Conservation (phyloP, 2,888 invertebrate genomes). For the Hermodice carunculata region DNA sequence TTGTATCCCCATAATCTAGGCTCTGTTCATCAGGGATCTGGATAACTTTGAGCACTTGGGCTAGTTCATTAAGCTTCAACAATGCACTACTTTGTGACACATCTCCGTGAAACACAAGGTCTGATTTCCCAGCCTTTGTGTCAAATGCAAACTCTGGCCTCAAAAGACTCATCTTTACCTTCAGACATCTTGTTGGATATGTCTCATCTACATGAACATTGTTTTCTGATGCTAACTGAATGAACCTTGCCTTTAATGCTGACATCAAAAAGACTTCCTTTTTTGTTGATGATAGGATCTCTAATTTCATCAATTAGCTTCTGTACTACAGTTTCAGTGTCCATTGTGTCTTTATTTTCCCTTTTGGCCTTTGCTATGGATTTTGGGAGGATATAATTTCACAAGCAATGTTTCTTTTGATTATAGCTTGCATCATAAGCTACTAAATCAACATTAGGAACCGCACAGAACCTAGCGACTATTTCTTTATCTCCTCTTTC, state of each 20-base stretch:
- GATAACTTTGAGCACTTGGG: too few relatives aligned
- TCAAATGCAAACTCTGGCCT: not conserved
- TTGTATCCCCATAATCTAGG: too few relatives aligned
- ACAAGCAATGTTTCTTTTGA: constrained; percentile 5
- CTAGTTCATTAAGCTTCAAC: too few relatives aligned
- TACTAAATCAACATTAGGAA: constrained; percentile 2
- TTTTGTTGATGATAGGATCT: not conserved
- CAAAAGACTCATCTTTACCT: not conserved
- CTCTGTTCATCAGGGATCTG: too few relatives aligned
- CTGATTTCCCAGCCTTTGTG: not conserved
- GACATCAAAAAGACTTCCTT: not conserved
- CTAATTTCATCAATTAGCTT: constrained; percentile 2
- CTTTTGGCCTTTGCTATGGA: too few relatives aligned
- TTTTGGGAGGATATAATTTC: not conserved
- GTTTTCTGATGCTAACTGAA: not conserved
- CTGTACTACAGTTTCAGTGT: too few relatives aligned
- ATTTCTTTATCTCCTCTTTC: not conserved
- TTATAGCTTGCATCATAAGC: constrained; percentile 2
- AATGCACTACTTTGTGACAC: too few relatives aligned
- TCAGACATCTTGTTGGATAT: not conserved
- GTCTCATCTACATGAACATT: not conserved
- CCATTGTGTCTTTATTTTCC: too few relatives aligned
- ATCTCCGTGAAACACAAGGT: constrained; percentile 3
- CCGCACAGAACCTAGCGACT: not conserved
- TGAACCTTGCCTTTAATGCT: not conserved